Evolutionary conservation across 2,888 invertebrate species (phyloP), one percentile per base, ranked within the genome.

Genomic region (Drosophila sordidapex): DNA sequence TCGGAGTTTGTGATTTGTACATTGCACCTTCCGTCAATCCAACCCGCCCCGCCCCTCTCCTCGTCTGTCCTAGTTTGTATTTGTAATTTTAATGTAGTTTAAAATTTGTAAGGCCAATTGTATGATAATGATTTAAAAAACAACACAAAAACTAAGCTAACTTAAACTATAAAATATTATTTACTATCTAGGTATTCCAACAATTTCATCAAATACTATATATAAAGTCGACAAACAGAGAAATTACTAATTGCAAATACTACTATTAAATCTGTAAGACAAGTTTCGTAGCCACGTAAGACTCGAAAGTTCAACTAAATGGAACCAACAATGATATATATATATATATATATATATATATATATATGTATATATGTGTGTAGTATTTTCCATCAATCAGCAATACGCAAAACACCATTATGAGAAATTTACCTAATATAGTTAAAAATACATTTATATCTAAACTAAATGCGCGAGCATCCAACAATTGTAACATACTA

Each of bases 91-190:
- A 77, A 73, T 66, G 48, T 77, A 77, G 74, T 46, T 78, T 74
- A 62, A 57, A 69, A 73, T 73, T 73, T 61, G 53, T 76, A 76
- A 76, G 76, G 76, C 77, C 76, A 76, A 51, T 25, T 72, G 76
- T 77, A 77, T 77, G 73, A 77, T 77, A 77, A 66, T 49, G 56
- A 72, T 61, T 68, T 62, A 8, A 61, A 61, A 60, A 46, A 21
- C 21, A 29, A 60, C 46, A 46, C 46, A 21, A 29, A 35, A 59
- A 35, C 38, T 18, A 25, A 58, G 58, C 36, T 53, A 18, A 53
- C 15, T 27, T 18, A 60, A 60, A 13, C 36, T 38, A 56, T n/a
- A 21, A 15, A 40, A 54, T 58, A 58, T 49, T 49, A 49, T 49
- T 46, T 46, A 46, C 46, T 46, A 27, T 49, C 18, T 49, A 49